Base-by-base conservation (phyloP, 1,140 invertebrate genomes). In the Drosophila orosa region DNA sequence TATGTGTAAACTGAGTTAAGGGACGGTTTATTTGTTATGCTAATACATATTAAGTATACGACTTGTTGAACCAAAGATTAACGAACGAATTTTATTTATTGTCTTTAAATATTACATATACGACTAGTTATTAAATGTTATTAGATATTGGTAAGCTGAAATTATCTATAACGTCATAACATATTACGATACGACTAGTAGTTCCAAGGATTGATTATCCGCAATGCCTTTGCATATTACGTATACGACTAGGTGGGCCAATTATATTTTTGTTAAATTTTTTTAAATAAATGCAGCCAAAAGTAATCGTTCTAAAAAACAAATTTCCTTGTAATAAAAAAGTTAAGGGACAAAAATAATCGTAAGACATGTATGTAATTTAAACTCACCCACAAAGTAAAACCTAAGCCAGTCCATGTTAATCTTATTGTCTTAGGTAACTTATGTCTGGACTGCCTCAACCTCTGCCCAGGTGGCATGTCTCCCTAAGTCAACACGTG, bases 401-500 rank as follows among this genome's bases (percentile, higher is more conserved):
- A n/a, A 17, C 60, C 52, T 22, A 10, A 60, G 58, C 7, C n/a
- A 24, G 17, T 39, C 5, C 3, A 25, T n/a, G 35, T 29, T 29
- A 39, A 39, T 57, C 29, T 24, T 24, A 45, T 57, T 39, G 50
- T 69, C 33, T 47, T 45, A 42, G 27, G 25, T 54, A 22, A 22
- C 60, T 66, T 40, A 63, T 40, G 60, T 58, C 55, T 22, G 24
- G 31, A 47, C 24, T 66, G 7, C 35, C 60, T 40, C 7, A 40
- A 31, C 60, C 31, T 25, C 40, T 45, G 27, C 33, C 65, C 42
- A 71, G 66, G 50, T 71, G 67, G 25, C 65, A 15, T 1, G 19
- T n/a, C 40, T 15, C n/a, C 12, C 65, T 15, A 69, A 71, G 67
- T 69, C 67, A 71, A 71, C 67, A 71, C 67, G 65, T 71, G 67